These are phyloP conservation scores for Drosophila ananassae DNA, from an alignment of 1,140 invertebrate genomes.

Conservation along the genomic window DNA sequence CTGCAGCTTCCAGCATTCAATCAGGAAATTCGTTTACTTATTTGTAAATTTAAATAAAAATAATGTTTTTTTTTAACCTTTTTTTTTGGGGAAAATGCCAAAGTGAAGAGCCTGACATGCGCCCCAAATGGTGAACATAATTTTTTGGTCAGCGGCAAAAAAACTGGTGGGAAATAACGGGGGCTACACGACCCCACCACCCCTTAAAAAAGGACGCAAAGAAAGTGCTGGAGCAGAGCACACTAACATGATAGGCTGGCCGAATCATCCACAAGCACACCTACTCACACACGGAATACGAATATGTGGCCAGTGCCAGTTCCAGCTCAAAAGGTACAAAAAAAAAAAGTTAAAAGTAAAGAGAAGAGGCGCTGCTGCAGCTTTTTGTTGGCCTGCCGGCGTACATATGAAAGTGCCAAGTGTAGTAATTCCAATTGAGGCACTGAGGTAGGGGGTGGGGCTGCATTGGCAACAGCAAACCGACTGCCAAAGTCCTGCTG, in stretches of 20 bases:
- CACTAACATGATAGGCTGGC: constrained; percentile 80
- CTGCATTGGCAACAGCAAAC: constrained; percentile 39
- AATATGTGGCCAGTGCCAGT: constrained; percentile 33
- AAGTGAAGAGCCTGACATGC: constrained; percentile 38
- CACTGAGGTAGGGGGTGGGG: constrained; percentile 7
- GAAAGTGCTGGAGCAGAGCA: constrained; percentile 53
- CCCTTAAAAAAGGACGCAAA: constrained; percentile 37
- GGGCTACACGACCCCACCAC: constrained; percentile 1
- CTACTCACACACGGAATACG: constrained; percentile 22
- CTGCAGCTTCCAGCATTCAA: constrained; percentile 13
- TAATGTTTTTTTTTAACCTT: constrained; percentile 40
- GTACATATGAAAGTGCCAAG: constrained; percentile 76
- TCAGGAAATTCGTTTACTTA: constrained; percentile 10
- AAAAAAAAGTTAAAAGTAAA: constrained; percentile 45
- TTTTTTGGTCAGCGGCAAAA: constrained; percentile 61
- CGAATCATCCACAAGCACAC: constrained; percentile 37
- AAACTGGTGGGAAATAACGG: constrained; percentile 39
- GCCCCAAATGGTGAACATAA: constrained; percentile 60
- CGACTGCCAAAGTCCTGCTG: constrained; percentile 51
- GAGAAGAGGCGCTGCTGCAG: constrained; percentile 40
- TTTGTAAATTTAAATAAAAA: constrained; percentile 56
- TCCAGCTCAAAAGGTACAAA: constrained; percentile 40
- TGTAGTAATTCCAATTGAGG: constrained; percentile 81
- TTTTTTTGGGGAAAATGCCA: constrained; percentile 9
- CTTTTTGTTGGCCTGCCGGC: constrained; percentile 43